These are phyloP conservation scores for Drosophila nannoptera DNA, from an alignment of 1,140 invertebrate species.

Conservation along the genomic window DNA sequence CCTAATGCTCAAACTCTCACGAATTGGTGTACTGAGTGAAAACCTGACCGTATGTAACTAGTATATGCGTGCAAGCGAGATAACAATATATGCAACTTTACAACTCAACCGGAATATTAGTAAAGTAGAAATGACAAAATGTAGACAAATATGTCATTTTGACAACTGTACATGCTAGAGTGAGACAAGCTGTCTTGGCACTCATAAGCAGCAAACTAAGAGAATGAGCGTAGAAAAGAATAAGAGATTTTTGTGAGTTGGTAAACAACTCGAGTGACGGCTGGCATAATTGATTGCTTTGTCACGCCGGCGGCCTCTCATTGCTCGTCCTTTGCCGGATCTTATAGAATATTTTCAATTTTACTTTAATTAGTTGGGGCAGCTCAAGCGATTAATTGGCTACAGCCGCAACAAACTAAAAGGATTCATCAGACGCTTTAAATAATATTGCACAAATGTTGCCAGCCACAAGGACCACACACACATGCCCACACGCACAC, in stretches of 20 bases:
- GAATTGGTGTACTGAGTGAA: too few species aligned
- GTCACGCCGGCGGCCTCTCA: slow-evolving; percentile 34
- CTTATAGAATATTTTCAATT: slow-evolving; percentile 65
- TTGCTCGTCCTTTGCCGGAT: slow-evolving; percentile 33
- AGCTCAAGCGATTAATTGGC: slow-evolving; percentile 42
- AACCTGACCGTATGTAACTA: too few species aligned
- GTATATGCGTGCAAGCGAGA: not conserved
- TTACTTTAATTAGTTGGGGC: slow-evolving; percentile 67
- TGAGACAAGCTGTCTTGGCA: not conserved
- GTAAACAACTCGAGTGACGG: slow-evolving; percentile 14
- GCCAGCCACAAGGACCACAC: slow-evolving; percentile 37
- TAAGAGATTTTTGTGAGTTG: not conserved
- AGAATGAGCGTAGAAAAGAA: not conserved
- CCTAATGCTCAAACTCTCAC: too few species aligned
- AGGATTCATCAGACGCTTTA: slow-evolving; percentile 42
- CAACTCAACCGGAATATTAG: too few species aligned
- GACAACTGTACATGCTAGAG: not conserved
- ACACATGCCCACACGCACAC: slow-evolving; percentile 9
- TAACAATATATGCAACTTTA: too few species aligned
- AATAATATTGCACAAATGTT: slow-evolving; percentile 75
- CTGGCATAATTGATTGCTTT: slow-evolving; percentile 72
- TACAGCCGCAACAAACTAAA: slow-evolving; percentile 42
- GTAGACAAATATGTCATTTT: not conserved
- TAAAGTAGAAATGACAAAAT: not conserved
- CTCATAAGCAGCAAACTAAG: not conserved